Evolutionary conservation across 64 coral and sea anemone species (phyloP), one percentile per base, ranked within the genome.

Genomic region (Trachythela sp.): DNA sequence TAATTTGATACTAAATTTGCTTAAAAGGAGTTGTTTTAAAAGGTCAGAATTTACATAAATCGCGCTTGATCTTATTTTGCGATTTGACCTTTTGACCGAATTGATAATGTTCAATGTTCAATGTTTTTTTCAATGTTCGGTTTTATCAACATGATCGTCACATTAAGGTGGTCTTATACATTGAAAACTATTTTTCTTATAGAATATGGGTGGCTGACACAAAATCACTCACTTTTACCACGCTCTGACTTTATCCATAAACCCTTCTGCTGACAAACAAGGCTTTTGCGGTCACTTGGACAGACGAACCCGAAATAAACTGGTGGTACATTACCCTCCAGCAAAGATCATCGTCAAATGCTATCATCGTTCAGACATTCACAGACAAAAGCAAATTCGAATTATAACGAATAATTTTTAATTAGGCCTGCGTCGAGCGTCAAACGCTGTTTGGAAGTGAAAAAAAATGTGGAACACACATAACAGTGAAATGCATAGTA

Each of bases 401-500:
- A 64, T 4, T 5, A n/a, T 64, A 15, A 35, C 0, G 20, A 80
- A 80, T 80, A 40, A 35, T 36, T 15, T 30, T n/a, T 80, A 80
- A 80, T 29, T 29, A 34, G 33, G 75, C 75, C 75, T 80, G 30
- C 37, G 75, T 80, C 75, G 75, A 80, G 34, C 75, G 75, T 80
- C 75, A 29, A 80, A 36, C 75, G 75, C 31, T 14, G 75, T 35
- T 40, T 13, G 20, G 0, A 80, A 80, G 13, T 18, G 56, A 64
- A 80, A 80, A 80, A 37, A 37, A 37, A 37, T 11, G 30, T 18
- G 32, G 20, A 40, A 22, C 20, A 10, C 75, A 80, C 75, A 37
- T 80, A 80, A 15, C 75, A 80, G 15, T 80, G 75, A 80, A 80
- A 80, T 40, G 75, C 75, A 29, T 80, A 80, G 75, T 80, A 80